Evolutionary conservation across 2,888 invertebrate genomes (phyloP), one percentile per base, ranked within the genome.

Genomic region (Pycnomerus fuliginosus): DNA sequence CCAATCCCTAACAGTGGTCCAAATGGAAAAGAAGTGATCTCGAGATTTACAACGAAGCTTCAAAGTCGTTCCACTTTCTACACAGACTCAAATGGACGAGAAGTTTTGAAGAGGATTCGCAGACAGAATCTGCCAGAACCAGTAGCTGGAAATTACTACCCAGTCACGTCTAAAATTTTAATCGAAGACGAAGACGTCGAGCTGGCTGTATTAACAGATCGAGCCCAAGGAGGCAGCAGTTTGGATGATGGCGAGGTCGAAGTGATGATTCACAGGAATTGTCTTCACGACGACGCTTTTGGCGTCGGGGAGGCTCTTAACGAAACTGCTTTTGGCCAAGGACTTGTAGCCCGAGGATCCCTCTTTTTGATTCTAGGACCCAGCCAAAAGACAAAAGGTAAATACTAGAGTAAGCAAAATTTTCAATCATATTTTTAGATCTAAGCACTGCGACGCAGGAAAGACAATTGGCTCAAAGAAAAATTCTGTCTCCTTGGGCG

Each of bases 41-140:
- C 78, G 3, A 72, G 81, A 7, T 87, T 83, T 65, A 72, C 73
- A 10, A 48, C 60, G 5, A 70, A 78, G 17, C 64, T 91, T 1
- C 54, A 76, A 0, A 83, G 82, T 0, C 71, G 79, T 0, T 79
- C 79, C 0, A 73, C 72, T 0, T 96, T 96, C 68, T 92, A 83
- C 63, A 97, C 96, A 0, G 97, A 98, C 67, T 85, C 92, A 0
- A 98, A 96, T 68, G 96, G 95, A 0, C 76, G 96, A 12, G 90
- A 95, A 67, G 80, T 88, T 69, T 58, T 94, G 11, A 79, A 83
- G 56, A 75, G 95, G 14, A 74, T 75, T 8, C 68, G 82, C 11
- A 38, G 16, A 12, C 20, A 34, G 4, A 30, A 7, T 3, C 34
- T 44, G 3, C 11, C 38, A 23, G 83, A 84, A 56, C 75, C 79